Conservation (phyloP, 2,888 invertebrate genomes). For the Ophioninae sp. region DNA sequence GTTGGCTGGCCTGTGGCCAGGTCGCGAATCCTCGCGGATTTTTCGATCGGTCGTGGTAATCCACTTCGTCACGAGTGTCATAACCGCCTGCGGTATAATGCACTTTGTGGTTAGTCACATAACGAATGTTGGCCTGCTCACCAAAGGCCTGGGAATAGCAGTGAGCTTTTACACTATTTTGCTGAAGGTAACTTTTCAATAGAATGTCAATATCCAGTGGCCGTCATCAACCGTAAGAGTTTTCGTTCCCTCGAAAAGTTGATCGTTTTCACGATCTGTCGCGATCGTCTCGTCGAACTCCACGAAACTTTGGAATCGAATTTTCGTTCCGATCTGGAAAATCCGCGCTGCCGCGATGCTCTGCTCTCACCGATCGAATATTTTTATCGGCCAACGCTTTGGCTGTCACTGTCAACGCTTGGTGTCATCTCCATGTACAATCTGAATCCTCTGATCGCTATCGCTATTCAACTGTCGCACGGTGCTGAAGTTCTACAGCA, state of each 20-base stretch:
- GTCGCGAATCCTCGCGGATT: not conserved
- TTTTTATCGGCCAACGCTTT: constrained; percentile 45
- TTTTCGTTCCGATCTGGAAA: constrained; percentile 47
- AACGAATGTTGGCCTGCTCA: constrained; percentile 46
- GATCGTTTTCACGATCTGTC: constrained; percentile 41
- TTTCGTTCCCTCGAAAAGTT: constrained; percentile 21
- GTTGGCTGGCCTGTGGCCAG: not conserved
- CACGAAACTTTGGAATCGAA: constrained; percentile 46
- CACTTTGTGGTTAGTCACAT: constrained; percentile 51
- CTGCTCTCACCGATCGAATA: constrained; percentile 33
- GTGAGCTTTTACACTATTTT: constrained; percentile 53
- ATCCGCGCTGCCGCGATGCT: constrained; percentile 24
- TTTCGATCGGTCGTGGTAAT: constrained; percentile 10
- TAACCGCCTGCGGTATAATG: constrained; percentile 30
- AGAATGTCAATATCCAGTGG: not conserved
- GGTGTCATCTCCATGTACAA: constrained; percentile 40
- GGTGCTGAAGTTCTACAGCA: constrained; percentile 54
- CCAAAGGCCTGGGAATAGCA: constrained; percentile 52
- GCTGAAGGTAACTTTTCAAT: constrained; percentile 46
- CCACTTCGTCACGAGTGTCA: constrained; percentile 22
- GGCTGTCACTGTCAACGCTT: constrained; percentile 33
- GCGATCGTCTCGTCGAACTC: constrained; percentile 30
- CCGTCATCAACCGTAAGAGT: not conserved
- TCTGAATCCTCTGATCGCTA: constrained; percentile 54
- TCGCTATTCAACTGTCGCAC: constrained; percentile 48